These are phyloP conservation scores for Podilymbus podiceps DNA, from an alignment of 2,113 vertebrate genomes.

Conservation along the genomic window DNA sequence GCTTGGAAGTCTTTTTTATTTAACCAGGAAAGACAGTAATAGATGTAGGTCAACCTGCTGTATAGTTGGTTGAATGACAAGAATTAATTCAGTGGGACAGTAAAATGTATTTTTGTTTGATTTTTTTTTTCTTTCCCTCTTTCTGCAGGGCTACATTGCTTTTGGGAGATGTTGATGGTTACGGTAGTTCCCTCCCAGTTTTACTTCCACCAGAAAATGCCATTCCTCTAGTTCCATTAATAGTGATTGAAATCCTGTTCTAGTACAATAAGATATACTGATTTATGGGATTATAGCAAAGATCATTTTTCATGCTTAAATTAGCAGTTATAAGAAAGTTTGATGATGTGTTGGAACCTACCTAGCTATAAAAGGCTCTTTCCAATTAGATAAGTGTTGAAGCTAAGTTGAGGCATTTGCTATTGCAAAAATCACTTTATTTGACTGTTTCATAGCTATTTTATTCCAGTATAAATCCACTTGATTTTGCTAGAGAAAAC, in stretches of 20 bases:
- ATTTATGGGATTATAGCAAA: conserved; percentile 24
- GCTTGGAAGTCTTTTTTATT: not conserved
- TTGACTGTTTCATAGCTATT: not conserved
- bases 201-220: not conserved
- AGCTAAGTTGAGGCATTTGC: not conserved
- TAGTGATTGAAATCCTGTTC: not conserved
- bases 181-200: not conserved
- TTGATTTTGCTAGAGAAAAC: not conserved
- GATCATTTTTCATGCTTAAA: not conserved
- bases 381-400: not conserved
- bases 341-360: not conserved
- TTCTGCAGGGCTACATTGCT: not conserved
- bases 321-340: not conserved
- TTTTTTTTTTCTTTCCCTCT: no score
- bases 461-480: not conserved
- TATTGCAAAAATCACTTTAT: not conserved
- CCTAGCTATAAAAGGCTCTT: not conserved
- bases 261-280: not conserved
- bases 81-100: not conserved
- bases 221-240: not conserved
- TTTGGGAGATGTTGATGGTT: not conserved
- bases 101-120: not conserved
- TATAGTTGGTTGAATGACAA: not conserved
- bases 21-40: not conserved
- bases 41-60: not conserved